Percentiles rank a stretch among this genome's conserved stretches.
Conservation (phyloP, 1,140 invertebrate species). For the Sycophaga agraensis region DNA sequence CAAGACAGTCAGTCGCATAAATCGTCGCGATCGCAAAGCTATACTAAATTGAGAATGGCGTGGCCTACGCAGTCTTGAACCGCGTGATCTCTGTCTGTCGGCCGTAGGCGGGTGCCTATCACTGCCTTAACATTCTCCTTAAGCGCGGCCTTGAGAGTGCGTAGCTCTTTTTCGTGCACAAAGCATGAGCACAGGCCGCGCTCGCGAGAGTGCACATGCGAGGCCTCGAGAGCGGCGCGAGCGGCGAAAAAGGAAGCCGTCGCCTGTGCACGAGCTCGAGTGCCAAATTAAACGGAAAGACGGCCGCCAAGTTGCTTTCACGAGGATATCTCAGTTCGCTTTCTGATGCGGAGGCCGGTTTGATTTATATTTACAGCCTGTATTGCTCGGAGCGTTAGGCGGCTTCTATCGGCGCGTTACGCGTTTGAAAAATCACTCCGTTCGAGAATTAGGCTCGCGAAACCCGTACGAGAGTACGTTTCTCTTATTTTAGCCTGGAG, state of each 20-base stretch:
- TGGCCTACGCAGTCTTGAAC: no score
- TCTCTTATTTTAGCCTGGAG: no score
- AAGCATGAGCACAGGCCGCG: neutral
- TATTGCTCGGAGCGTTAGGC: neutral
- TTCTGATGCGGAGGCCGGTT: slow-evolving; percentile 19
- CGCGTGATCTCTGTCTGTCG: neutral
- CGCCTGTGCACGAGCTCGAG: neutral
- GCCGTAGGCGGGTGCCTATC: neutral
- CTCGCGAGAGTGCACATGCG: no score
- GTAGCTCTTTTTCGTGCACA: no score
- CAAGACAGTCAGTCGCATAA: no score
- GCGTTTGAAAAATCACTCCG: no score
- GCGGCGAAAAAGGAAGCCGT: neutral
- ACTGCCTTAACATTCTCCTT: neutral
- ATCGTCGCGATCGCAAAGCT: no score
- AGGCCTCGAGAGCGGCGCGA: no score
- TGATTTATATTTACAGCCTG: neutral
- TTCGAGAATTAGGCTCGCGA: no score
- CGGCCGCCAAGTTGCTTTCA: slow-evolving; percentile 17
- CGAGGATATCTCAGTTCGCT: slow-evolving; percentile 28
- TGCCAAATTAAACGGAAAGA: slow-evolving; percentile 3
- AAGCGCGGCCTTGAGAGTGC: slow-evolving; percentile 7
- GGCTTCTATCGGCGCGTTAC: no score
- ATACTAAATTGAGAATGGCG: no score
- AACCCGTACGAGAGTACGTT: no score